phyloP scores from a whole-genome alignment of 2,113 vertebrate species.

The Delphinapterus leucas region DNA sequence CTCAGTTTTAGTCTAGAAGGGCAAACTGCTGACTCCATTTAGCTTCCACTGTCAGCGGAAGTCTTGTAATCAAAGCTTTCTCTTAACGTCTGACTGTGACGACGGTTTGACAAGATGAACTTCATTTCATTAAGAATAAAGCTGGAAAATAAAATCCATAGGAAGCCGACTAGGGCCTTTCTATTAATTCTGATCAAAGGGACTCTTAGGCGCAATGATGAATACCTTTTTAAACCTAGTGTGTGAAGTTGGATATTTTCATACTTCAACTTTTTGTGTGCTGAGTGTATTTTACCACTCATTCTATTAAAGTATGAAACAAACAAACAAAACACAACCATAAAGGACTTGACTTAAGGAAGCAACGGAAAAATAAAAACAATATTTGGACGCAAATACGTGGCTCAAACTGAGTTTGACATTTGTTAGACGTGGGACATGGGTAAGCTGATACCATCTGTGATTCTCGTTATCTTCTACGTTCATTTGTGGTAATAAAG shows the following conservation, averaged over 20 bases:
- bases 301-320: slow-evolving; percentile 58
- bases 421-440: background rate
- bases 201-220: slow-evolving; percentile 64
- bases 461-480: background rate
- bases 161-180: slow-evolving; percentile 64
- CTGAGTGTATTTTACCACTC: slow-evolving; percentile 64
- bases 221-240: slow-evolving; percentile 62
- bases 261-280: slow-evolving; percentile 44
- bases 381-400: background rate
- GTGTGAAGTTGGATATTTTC: slow-evolving; percentile 64
- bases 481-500: background rate
- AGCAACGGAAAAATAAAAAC: background rate
- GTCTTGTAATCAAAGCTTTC: slow-evolving; percentile 74
- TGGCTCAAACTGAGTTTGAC: background rate
- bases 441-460: background rate
- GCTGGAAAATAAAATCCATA: slow-evolving; percentile 69
- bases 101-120: slow-evolving; percentile 78
- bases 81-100: slow-evolving; percentile 76
- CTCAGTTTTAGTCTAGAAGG: slow-evolving; percentile 68
- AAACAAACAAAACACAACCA: slow-evolving; percentile 63
- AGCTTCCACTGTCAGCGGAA: slow-evolving; percentile 65
- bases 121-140: slow-evolving; percentile 78
- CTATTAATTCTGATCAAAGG: slow-evolving; percentile 78
- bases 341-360: slow-evolving; percentile 25
- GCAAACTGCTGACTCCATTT: slow-evolving; percentile 75